These are phyloP conservation scores for Nasonia longicornis DNA, from an alignment of 1,140 invertebrate genomes.

Conservation along the genomic window DNA sequence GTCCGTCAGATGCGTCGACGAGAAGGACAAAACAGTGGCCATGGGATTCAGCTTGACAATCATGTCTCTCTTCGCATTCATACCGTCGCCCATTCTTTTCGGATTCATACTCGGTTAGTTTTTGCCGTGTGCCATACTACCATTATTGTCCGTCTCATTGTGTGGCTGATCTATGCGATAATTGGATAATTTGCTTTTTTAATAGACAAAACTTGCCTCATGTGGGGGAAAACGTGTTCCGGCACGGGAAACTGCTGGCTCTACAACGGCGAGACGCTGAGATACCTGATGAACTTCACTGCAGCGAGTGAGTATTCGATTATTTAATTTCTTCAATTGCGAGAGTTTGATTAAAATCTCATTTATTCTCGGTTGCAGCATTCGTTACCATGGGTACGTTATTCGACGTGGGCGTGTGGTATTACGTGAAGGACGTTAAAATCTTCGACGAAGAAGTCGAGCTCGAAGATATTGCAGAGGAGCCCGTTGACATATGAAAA, in stretches of 20 bases:
- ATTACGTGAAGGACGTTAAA: constrained; percentile 77
- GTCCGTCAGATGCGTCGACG: constrained; percentile 77
- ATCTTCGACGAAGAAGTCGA: constrained; percentile 78
- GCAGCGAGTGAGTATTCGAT: constrained; percentile 70
- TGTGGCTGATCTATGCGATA: no score
- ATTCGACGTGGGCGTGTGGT: constrained; percentile 78
- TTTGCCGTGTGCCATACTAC: constrained; percentile 38
- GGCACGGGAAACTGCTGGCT: constrained; percentile 82
- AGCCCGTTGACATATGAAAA: constrained; percentile 52
- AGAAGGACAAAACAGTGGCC: constrained; percentile 79
- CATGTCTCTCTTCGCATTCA: constrained; percentile 78
- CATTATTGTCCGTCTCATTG: no score
- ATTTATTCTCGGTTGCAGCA: constrained; percentile 57
- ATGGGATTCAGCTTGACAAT: constrained; percentile 78
- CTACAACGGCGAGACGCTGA: constrained; percentile 75
- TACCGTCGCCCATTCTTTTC: constrained; percentile 80
- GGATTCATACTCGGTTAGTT: constrained; percentile 76
- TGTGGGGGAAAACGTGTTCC: constrained; percentile 81
- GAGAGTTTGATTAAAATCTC: background rate
- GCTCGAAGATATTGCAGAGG: constrained; percentile 66
- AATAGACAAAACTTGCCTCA: constrained; percentile 75
- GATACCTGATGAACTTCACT: constrained; percentile 77
- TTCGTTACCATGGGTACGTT: constrained; percentile 76
- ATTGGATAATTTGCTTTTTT: constrained; percentile 46
- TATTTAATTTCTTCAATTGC: background rate